Conservation (phyloP, 2,888 invertebrate genomes). For the Cephonodes hylas region DNA sequence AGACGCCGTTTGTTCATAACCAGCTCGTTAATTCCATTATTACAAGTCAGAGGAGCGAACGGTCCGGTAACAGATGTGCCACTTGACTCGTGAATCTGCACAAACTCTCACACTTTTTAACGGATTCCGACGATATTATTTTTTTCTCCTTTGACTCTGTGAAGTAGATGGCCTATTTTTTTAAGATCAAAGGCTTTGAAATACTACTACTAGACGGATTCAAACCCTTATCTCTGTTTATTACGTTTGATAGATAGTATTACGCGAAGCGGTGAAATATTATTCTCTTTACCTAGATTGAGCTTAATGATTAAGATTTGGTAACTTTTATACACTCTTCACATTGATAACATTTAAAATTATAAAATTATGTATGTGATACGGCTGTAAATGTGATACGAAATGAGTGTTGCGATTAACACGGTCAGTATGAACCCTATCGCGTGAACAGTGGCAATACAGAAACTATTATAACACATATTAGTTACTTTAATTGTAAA, state of each 20-base stretch:
- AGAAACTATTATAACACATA: constrained; percentile 22
- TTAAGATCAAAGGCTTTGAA: neutral
- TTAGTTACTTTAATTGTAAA: constrained; percentile 29
- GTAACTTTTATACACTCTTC: too few relatives aligned
- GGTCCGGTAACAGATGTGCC: constrained; percentile 75
- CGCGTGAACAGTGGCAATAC: constrained; percentile 20
- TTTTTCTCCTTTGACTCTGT: constrained; percentile 40
- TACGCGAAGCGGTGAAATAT: too few relatives aligned
- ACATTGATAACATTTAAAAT: too few relatives aligned
- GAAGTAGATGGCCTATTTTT: constrained; percentile 34
- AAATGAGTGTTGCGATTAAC: neutral
- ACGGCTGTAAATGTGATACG: too few relatives aligned
- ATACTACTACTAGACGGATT: too few relatives aligned
- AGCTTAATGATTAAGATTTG: too few relatives aligned
- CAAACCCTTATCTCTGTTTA: too few relatives aligned
- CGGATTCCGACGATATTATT: constrained; percentile 48
- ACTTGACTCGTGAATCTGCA: constrained; percentile 61
- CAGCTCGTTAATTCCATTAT: constrained; percentile 80
- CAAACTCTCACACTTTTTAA: constrained; percentile 39
- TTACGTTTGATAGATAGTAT: neutral
- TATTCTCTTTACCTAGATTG: too few relatives aligned
- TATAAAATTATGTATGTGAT: too few relatives aligned
- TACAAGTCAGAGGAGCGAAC: constrained; percentile 74
- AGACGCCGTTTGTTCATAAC: constrained; percentile 80
- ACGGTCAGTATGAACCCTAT: neutral